Evolutionary conservation across 2,113 vertebrate genomes (phyloP).

Genomic region (Callipepla californica): DNA sequence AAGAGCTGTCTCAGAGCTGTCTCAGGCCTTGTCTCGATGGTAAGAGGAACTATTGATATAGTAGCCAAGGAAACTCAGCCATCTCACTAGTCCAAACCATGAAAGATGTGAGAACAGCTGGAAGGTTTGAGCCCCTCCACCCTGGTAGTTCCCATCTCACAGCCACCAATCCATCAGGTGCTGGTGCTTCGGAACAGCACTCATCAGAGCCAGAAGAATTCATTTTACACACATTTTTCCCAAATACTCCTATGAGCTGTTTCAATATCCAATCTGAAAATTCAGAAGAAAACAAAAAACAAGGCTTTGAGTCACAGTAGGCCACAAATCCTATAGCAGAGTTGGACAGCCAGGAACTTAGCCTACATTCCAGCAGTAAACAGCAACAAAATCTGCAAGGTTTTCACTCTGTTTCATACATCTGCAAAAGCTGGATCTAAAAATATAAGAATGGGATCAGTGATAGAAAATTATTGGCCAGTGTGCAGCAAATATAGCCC

Average conservation of each 20-base stretch:
- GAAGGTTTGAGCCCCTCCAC: neutral
- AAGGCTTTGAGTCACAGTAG: neutral
- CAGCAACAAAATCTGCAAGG: neutral
- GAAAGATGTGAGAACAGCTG: neutral
- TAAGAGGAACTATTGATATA: neutral
- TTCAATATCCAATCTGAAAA: neutral
- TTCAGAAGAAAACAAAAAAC: neutral
- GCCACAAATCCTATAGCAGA: neutral
- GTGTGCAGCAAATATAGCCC: neutral
- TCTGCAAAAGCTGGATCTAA: neutral
- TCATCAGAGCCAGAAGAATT: neutral
- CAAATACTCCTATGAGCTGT: rapidly evolving
- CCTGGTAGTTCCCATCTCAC: neutral
- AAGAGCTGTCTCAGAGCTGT: neutral
- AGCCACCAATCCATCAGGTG: neutral
- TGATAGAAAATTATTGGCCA: neutral
- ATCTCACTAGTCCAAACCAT: rapidly evolving
- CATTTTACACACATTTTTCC: neutral
- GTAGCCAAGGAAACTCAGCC: neutral
- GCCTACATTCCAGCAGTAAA: rapidly evolving
- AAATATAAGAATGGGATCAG: neutral
- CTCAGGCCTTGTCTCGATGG: rapidly evolving
- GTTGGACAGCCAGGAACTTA: neutral
- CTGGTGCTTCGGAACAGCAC: neutral
- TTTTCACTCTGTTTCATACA: neutral